Base-by-base conservation (phyloP, 2,888 invertebrate genomes). In the Stenurella melanura region DNA sequence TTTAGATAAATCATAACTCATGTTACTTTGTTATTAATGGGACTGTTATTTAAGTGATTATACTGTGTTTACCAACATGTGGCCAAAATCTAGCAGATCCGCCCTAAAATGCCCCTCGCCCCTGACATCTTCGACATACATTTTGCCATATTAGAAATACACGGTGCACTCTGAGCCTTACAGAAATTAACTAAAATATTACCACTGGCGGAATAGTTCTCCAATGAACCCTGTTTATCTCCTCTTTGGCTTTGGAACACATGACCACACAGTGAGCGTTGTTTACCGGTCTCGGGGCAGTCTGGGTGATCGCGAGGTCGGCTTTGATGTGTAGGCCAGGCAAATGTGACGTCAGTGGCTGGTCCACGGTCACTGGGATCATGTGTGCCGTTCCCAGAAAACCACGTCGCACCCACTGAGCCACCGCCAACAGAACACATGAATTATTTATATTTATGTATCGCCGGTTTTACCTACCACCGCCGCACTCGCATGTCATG, bases 361-460 rank as follows among this genome's bases (percentile, higher is more conserved):
- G 75, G 73, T 73, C 74, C 78, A 74, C 75, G 78, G 79, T 75
- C 79, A 71, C 75, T 73, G 75, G 73, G 78, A 74, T 75, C 79
- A 73, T 75, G 74, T 72, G 75, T 54, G 77, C 75, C 77, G 74
- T 78, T 78, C 78, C 76, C 75, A 78, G 78, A 78, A 78, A 76
- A 78, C 72, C 63, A 54, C 69, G 76, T 74, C 76, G 74, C 78
- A 74, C 78, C 78, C 75, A 90, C 90, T 3, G 85, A 78, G 60
- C 75, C 75, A 76, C 79, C 79, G 77, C 77, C 79, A 77, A 76
- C 72, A 30, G 58, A 74, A 75, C 75, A 34, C 73, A 79, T 79
- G 79, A 79, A 79, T 79, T 79, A 79, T 79, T 79, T 74, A 79
- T 79, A 58, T 58, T 15, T 54, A 67, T 67, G 50, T 67, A 67